Conservation (phyloP, 35 echinoderm and acorn worm species). For the Apostichopus californicus region DNA sequence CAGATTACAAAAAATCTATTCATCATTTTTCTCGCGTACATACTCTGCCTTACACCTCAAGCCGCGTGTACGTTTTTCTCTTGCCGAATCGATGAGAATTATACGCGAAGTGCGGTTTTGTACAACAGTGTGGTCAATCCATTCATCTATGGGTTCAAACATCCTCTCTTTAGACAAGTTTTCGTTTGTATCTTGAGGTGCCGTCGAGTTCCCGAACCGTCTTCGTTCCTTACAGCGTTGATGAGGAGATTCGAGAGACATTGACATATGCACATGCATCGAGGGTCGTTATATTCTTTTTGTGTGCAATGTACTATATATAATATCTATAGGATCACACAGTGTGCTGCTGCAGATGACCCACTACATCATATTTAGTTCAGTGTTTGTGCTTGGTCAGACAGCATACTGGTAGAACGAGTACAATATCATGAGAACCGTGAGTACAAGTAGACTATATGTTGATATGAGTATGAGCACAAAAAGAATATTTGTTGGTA, state of each 20-base stretch:
- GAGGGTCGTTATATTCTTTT: too few relatives aligned
- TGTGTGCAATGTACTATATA: too few relatives aligned
- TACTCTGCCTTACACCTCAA: slow-evolving; percentile 2
- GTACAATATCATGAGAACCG: too few relatives aligned
- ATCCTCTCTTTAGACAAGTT: slow-evolving; percentile 1
- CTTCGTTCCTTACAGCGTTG: not conserved
- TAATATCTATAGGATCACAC: too few relatives aligned
- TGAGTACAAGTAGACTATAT: too few relatives aligned
- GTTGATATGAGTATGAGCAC: too few relatives aligned
- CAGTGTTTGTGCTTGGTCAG: too few relatives aligned
- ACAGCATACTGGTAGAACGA: too few relatives aligned
- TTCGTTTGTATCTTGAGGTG: not conserved
- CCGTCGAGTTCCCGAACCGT: not conserved
- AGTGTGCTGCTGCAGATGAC: too few relatives aligned
- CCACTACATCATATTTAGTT: too few relatives aligned
- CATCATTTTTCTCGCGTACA: not conserved
- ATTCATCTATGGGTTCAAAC: not conserved
- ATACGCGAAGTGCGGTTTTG: not conserved
- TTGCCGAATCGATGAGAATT: slow-evolving; percentile 3
- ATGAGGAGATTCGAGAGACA: not conserved
- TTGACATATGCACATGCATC: not conserved
- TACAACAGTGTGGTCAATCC: not conserved
- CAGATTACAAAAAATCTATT: slow-evolving; percentile 3
- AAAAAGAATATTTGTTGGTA: too few relatives aligned
- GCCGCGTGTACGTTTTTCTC: not conserved